Evolutionary conservation across 2,888 invertebrate species (phyloP).

Genomic region (Trissolcus japonicus): DNA sequence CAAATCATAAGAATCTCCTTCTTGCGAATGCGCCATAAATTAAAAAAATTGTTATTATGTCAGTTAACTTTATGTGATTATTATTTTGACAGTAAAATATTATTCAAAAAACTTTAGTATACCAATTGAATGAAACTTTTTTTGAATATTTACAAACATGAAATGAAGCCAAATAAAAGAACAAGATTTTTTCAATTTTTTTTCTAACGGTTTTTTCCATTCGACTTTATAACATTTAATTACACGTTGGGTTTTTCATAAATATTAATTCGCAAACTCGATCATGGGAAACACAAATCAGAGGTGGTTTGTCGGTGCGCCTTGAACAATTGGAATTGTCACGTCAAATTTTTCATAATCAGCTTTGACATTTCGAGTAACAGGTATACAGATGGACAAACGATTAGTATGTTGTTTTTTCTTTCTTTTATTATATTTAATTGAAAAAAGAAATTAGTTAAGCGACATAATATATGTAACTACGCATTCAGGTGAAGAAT

Average conservation of each 20-base stretch:
- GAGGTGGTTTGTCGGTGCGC: not conserved
- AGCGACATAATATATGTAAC: constrained; percentile 11
- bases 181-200: too few species aligned
- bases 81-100: too few species aligned
- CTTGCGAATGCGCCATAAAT: too few species aligned
- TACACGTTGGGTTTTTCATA: constrained; percentile 4
- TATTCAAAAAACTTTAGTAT: too few species aligned
- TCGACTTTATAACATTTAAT: constrained; percentile 15
- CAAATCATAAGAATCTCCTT: too few species aligned
- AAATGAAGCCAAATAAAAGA: too few species aligned
- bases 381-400: not conserved
- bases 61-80: too few species aligned
- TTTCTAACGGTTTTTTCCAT: too few species aligned
- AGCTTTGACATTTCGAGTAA: constrained; percentile 11
- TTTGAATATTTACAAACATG: too few species aligned
- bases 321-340: constrained; percentile 17
- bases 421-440: not conserved
- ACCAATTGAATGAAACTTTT: too few species aligned
- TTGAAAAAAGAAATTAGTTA: constrained; percentile 12
- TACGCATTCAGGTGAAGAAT: not conserved
- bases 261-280: constrained; percentile 14
- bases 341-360: constrained; percentile 11
- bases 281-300: constrained; percentile 2
- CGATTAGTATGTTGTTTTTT: not conserved
- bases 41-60: too few species aligned